Conservation (phyloP, 2,797 vertebrate species). For the Rousettus madagascariensis region DNA sequence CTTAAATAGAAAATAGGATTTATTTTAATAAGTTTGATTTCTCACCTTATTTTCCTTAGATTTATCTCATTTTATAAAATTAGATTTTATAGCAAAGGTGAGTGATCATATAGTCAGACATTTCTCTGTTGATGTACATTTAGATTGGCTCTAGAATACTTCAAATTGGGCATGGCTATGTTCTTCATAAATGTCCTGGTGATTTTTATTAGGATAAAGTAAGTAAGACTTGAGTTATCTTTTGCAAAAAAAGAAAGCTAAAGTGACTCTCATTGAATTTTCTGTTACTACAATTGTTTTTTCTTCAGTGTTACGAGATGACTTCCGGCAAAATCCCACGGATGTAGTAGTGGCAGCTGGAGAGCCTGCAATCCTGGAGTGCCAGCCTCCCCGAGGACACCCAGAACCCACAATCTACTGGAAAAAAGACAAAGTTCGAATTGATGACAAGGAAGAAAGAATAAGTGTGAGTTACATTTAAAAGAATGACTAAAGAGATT, state of each 20-base stretch:
- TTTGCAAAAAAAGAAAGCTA: not conserved
- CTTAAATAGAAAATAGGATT: not conserved
- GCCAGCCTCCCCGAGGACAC: slow-evolving; percentile 96
- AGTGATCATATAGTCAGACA: not conserved
- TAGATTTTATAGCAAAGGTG: not conserved
- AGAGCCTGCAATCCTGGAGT: slow-evolving; percentile 97
- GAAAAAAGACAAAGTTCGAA: slow-evolving; percentile 98
- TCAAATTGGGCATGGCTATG: fast-evolving
- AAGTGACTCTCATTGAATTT: not conserved
- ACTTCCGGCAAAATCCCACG: slow-evolving; percentile 98
- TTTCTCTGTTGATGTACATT: not conserved
- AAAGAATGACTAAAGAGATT: fast-evolving
- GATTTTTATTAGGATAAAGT: not conserved
- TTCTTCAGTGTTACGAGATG: slow-evolving; percentile 94
- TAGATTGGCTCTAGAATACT: not conserved
- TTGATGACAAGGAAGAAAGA: slow-evolving; percentile 96
- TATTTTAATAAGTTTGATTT: not conserved
- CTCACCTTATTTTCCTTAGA: not conserved
- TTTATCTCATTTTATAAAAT: not conserved
- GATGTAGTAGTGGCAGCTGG: slow-evolving; percentile 97
- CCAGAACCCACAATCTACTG: slow-evolving; percentile 98
- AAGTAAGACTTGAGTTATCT: not conserved
- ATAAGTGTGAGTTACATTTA: slow-evolving; percentile 90
- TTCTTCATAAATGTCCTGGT: not conserved
- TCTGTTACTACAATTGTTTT: slow-evolving; percentile 3